These are phyloP conservation scores for Syngnathus typhle DNA, from an alignment of 2,113 vertebrate genomes.

Conservation along the genomic window DNA sequence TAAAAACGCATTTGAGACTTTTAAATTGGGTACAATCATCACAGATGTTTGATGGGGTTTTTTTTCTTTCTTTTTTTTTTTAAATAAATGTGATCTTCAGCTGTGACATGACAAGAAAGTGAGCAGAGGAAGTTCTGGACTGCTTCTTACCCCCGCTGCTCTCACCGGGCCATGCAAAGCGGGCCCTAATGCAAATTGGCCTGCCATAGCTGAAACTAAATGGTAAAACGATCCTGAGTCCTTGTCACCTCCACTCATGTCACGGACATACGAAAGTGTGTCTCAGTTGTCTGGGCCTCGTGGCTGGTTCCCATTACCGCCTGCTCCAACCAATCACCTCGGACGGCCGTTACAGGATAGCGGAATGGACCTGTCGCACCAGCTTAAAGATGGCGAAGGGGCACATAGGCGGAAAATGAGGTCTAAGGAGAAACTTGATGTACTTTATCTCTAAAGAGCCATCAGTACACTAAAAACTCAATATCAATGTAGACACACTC, in stretches of 20 bases:
- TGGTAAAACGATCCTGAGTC: slow-evolving; percentile 69
- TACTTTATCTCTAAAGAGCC: background rate
- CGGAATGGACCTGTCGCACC: background rate
- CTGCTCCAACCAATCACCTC: slow-evolving; percentile 50
- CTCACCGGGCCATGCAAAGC: slow-evolving; percentile 45
- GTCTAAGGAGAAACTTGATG: background rate
- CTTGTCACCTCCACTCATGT: slow-evolving; percentile 71
- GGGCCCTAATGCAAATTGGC: slow-evolving; percentile 62
- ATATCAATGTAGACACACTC: too few relatives aligned
- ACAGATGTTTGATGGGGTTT: background rate
- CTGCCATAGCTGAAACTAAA: slow-evolving; percentile 61
- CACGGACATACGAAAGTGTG: slow-evolving; percentile 58
- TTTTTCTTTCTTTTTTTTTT: background rate
- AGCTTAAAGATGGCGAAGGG: background rate
- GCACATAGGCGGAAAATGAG: background rate
- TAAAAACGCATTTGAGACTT: background rate
- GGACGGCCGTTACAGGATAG: slow-evolving; percentile 33
- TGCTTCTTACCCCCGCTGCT: slow-evolving; percentile 31
- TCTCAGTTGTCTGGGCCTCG: slow-evolving; percentile 42
- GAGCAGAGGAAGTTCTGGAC: slow-evolving; percentile 41
- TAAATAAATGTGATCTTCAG: background rate
- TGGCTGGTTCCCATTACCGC: slow-evolving; percentile 66
- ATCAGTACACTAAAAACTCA: background rate
- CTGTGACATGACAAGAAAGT: slow-evolving; percentile 38
- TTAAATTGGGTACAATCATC: background rate